phyloP scores from a whole-genome alignment of 2,888 invertebrate genomes.

The Ametastegia equiseti region DNA sequence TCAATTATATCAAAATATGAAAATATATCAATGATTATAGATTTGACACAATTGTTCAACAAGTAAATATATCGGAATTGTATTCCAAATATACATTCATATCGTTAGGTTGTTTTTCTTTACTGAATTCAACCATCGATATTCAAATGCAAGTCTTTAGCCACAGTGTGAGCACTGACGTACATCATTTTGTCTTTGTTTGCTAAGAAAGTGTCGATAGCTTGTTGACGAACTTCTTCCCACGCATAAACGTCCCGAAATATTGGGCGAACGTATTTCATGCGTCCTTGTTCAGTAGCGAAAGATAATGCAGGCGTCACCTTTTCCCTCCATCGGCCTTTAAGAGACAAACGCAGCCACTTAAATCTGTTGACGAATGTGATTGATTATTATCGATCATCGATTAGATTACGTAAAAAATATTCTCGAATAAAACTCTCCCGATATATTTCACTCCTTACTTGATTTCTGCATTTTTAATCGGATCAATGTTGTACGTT shows the following conservation, averaged over 20 bases:
- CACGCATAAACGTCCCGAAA: slow-evolving; percentile 91
- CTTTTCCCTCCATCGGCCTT: slow-evolving; percentile 83
- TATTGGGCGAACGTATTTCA: slow-evolving; percentile 94
- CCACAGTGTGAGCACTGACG: slow-evolving; percentile 85
- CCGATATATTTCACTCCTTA: slow-evolving; percentile 43
- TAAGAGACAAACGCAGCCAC: slow-evolving; percentile 89
- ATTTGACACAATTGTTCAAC: neutral
- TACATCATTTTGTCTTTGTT: slow-evolving; percentile 90
- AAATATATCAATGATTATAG: too few relatives aligned
- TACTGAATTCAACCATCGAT: slow-evolving; percentile 6
- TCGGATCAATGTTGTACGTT: slow-evolving; percentile 81
- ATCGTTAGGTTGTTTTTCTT: too few relatives aligned
- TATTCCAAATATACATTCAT: neutral
- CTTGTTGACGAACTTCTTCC: slow-evolving; percentile 83
- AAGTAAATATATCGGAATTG: neutral
- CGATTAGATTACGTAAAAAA: neutral
- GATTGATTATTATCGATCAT: neutral
- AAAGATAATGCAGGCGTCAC: slow-evolving; percentile 85
- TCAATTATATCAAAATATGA: slow-evolving; percentile 9
- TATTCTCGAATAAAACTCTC: neutral
- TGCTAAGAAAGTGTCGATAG: slow-evolving; percentile 85
- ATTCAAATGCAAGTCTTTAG: slow-evolving; percentile 84
- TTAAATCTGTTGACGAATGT: slow-evolving; percentile 76
- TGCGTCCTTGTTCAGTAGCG: slow-evolving; percentile 90
- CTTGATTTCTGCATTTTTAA: slow-evolving; percentile 88